Conservation (phyloP, 2,797 vertebrate species). For the Hydrocynus forskahlii region DNA sequence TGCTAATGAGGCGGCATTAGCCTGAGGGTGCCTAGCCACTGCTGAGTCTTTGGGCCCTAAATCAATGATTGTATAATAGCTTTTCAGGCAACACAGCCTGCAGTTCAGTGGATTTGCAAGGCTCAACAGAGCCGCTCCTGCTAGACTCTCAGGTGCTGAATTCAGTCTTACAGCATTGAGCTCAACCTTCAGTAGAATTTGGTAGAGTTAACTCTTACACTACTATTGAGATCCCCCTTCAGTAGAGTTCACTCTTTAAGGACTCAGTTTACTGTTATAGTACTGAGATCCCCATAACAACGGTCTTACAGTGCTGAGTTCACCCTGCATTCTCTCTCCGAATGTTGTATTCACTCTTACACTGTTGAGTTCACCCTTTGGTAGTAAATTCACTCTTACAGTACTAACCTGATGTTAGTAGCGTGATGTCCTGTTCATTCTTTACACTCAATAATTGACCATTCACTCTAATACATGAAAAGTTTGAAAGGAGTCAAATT, state of each 20-base stretch:
- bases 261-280: background rate
- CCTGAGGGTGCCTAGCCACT: conserved; percentile 34
- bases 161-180: background rate
- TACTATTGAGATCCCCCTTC: background rate
- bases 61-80: conserved; percentile 16
- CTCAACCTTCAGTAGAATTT: background rate
- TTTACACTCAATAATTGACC: too few species aligned
- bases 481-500: too few species aligned
- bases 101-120: background rate
- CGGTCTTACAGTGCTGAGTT: background rate
- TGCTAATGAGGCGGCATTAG: conserved; percentile 50
- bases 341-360: too few species aligned
- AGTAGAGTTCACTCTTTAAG: background rate
- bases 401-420: background rate
- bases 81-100: conserved; percentile 14
- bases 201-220: background rate
- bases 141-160: conserved; percentile 2
- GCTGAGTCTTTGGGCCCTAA: conserved; percentile 11
- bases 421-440: too few species aligned
- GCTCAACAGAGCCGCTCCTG: background rate
- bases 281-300: too few species aligned
- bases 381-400: too few species aligned
- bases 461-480: too few species aligned
- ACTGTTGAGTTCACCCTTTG: background rate
- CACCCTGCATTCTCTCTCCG: too few species aligned